Evolutionary conservation across 2,888 invertebrate genomes (phyloP), one percentile per base, ranked within the genome.

Genomic region (Amblyteles armatorius): DNA sequence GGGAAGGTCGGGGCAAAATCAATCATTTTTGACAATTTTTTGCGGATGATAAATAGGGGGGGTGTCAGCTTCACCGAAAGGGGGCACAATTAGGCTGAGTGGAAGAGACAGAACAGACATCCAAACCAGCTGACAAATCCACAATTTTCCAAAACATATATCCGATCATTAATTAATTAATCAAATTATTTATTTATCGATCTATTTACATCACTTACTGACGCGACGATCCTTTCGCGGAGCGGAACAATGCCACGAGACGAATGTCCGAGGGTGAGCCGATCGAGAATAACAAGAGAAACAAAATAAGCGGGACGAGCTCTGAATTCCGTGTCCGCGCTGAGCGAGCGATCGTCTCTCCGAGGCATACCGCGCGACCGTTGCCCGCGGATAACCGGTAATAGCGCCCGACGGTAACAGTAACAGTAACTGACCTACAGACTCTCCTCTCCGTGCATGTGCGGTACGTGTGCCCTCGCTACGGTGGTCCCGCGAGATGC

Each of bases 361-460:
- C 29, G 50, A 65, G 63, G 52, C 76, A 65, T 65, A 89, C 89
- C 88, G 89, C 88, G 81, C 86, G 88, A 90, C 88, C 89, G 91
- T 90, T 90, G 90, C 89, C 88, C 87, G 88, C 89, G 90, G 82
- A 90, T 90, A 91, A 91, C 91, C 90, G 89, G 88, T 90, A 89
- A 90, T 88, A 89, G 89, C 77, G 40, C 83, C 13, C 89, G 85
- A 89, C 89, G 88, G 90, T 90, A 91, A 91, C 89, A 91, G 91
- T 91, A 91, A 90, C 90, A 91, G 91, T 90, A 89, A 91, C 90
- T 90, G 90, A 91, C 90, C 89, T 90, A 90, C 89, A 90, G 90
- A 88, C 88, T 87, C 73, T 67, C 33, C 60, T 63, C 76, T 6
- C 76, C 22, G 65, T 50, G 67, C 76, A 77, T 77, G 76, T 67